Evolutionary conservation across 2,113 vertebrate genomes (phyloP), one percentile per base, ranked within the genome.

Genomic region (Cyanocitta stelleri): DNA sequence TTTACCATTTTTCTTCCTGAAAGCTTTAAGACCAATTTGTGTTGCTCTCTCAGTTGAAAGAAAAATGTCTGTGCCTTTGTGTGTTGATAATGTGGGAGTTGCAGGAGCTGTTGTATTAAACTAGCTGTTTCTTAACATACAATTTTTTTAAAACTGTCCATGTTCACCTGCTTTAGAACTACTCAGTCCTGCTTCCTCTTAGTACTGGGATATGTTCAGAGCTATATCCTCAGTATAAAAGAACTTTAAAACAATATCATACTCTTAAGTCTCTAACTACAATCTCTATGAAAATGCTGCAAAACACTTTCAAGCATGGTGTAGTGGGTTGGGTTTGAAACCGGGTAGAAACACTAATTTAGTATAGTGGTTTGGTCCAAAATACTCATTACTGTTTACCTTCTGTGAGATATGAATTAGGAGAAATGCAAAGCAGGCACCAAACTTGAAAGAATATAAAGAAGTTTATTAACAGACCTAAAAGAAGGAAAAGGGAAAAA

Each of bases 1-100:
- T 95, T 95, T 81, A 78, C 72, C 64, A 84, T 97, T 96, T 98
- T 97, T 98, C 94, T 97, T 96, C 95, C 71, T 94, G 92, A 89
- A 81, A 93, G 77, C 59, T 90, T 95, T 91, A 89, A 96, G 88
- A 97, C 93, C 85, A 95, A 94, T 97, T 96, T 96, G 84, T 92
- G 49, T 72, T 96, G 72, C 79, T 89, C 93, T 33, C 61, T 72
- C 19, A 9, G 27, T 11, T 93, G 24, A 59, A 85, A 96, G 75
- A 90, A 73, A 95, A 91, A 88, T 86, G 22, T 43, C 43, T 79
- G 44, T 62, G 39, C 32, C 44, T 55, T 56, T 66, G 71, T 59
- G 86, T 86, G 41, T 67, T 83, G 78, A 56, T 88, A 87, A 71
- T 61, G 64, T 48, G 61, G 54, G 68, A 89, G 71, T 58, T 86